A percentile compares a stretch with the other conserved stretches of the same genome.
Conservation (phyloP, 2,888 invertebrate species). For the Phymatocera aterrima region DNA sequence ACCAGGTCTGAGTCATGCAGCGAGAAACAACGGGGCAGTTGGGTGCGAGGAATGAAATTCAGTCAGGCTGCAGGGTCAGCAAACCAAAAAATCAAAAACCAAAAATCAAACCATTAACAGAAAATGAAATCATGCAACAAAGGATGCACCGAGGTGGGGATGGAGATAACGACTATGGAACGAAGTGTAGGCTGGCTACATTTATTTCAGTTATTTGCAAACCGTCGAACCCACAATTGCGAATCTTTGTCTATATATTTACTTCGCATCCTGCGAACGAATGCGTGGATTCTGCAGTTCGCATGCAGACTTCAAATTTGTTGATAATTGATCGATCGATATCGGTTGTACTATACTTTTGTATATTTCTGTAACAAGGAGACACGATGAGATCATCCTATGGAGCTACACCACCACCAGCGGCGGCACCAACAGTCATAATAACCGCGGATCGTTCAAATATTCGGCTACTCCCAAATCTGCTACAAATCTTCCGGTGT, state of each 20-base stretch:
- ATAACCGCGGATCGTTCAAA: background rate
- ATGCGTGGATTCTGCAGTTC: too few species aligned
- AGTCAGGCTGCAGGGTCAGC: background rate
- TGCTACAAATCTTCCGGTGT: background rate
- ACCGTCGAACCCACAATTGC: background rate
- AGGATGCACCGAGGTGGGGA: background rate
- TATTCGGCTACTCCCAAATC: background rate
- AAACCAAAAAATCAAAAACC: too few species aligned
- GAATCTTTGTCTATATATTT: background rate
- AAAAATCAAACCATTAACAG: too few species aligned
- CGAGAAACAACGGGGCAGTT: background rate
- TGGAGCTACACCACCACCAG: background rate
- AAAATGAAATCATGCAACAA: background rate
- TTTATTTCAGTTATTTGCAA: background rate
- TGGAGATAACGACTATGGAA: background rate
- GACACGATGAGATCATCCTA: background rate
- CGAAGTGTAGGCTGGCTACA: background rate
- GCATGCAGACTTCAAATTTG: background rate
- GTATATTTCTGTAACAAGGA: background rate
- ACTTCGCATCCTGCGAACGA: background rate
- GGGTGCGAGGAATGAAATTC: background rate
- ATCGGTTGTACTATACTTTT: background rate
- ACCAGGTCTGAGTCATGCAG: background rate
- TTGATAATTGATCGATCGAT: background rate
- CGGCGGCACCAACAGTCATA: background rate